Conservation (phyloP, 2,113 vertebrate species). For the Leucopsar rothschildi region DNA sequence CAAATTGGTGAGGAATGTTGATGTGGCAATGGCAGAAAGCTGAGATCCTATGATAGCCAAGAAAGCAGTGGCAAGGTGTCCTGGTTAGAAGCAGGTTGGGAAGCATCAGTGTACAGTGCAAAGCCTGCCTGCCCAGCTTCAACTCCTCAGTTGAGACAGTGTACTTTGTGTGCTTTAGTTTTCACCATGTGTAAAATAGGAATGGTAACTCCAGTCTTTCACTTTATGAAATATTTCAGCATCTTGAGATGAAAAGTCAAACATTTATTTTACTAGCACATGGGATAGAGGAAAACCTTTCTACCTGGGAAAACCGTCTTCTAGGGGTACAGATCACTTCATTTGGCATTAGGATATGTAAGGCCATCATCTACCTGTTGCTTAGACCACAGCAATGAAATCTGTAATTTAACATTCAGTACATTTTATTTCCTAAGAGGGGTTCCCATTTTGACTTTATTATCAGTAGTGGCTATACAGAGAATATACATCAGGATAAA, state of each 20-base stretch:
- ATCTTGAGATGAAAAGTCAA: not conserved
- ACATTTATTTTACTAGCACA: not conserved
- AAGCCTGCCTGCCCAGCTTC: not conserved
- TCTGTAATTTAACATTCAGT: not conserved
- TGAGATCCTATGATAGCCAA: fast-evolving
- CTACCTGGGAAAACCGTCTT: not conserved
- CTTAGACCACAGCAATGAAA: not conserved
- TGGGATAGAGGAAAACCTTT: not conserved
- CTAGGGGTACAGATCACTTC: not conserved
- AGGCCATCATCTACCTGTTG: not conserved
- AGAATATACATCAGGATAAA: not conserved
- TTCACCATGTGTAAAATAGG: not conserved
- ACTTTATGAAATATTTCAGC: not conserved
- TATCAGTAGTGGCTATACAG: not conserved
- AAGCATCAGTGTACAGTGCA: not conserved
- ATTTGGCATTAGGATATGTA: not conserved
- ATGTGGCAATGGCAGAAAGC: not conserved
- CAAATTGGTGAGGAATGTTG: not conserved
- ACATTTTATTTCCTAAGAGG: not conserved
- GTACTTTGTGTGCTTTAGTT: not conserved
- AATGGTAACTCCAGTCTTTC: not conserved
- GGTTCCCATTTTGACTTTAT: not conserved
- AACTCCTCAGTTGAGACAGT: not conserved
- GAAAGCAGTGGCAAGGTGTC: not conserved
- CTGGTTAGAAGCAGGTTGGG: not conserved